Evolutionary conservation across 2,888 invertebrate genomes (phyloP), one percentile per base, ranked within the genome.

Genomic region (Hyppa rectilinea): DNA sequence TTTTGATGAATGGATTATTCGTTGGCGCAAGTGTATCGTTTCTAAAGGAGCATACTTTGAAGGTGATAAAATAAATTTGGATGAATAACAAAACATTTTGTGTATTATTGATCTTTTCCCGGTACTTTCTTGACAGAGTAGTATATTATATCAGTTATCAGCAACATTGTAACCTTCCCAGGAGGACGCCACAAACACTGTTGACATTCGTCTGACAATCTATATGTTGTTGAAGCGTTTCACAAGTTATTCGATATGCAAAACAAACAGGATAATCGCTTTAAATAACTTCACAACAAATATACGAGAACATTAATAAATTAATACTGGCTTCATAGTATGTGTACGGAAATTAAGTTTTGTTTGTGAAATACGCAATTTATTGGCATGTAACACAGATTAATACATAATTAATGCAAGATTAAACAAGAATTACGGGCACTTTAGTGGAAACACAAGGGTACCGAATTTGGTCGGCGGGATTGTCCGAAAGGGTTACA

Each of bases 221-320:
- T 34, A 6, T 53, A 26, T 31, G 45, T 49, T 17, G 31, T 71
- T 43, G 40, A 10, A 62, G 20, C 29, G 55, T 26, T 56, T 31
- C 52, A 43, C 45, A 36, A 68, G 75, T 58, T 58, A 64, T 56
- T 64, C 52, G 55, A 71, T 75, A 64, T 26, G 56, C 60, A 40
- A 56, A 71, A 36, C 52, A 70, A 75, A 76, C 71, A 71, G 55
- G 71, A 56, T 47, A 70, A 65, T 47, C 12, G 43, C 23, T 26
- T n/a, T n/a, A n/a, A n/a, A 43, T 47, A 61, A 34, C 36, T n/a
- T 23, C 40, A 50, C 29, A 50, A 45, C 50, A 36, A 55, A 56
- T 64, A 53, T n/a, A 38, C 43, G 62, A n/a, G 38, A 14, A 75
- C 14, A 40, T 23, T 14, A 29, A 53, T 52, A 26, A 14, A 38